Evolutionary conservation across 1,140 invertebrate species (phyloP).

Genomic region (Colletes gigas): DNA sequence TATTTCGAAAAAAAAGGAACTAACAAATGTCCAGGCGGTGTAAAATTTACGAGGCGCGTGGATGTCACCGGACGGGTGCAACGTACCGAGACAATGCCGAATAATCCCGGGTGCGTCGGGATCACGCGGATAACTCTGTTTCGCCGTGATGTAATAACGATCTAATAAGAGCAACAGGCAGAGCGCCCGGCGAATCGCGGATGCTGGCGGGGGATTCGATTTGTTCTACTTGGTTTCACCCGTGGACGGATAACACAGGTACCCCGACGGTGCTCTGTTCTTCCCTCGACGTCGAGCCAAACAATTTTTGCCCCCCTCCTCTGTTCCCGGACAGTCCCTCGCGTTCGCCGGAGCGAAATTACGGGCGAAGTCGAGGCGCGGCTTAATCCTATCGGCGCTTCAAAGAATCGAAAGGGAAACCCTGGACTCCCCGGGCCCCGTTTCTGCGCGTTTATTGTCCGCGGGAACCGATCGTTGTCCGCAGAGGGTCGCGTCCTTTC

Average conservation of each 20-base stretch:
- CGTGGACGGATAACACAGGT: constrained; percentile 39
- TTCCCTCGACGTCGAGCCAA: background rate
- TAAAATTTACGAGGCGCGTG: too few species aligned
- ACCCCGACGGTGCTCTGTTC: background rate
- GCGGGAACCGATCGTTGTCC: background rate
- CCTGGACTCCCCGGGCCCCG: background rate
- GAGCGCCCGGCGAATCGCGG: constrained; percentile 19
- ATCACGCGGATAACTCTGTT: constrained; percentile 32
- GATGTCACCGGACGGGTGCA: background rate
- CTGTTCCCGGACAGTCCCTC: too few species aligned
- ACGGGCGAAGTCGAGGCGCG: background rate
- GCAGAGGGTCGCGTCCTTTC: background rate
- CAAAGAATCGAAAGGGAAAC: background rate
- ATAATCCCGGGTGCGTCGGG: constrained; percentile 35
- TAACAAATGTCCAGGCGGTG: too few species aligned
- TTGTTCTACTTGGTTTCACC: constrained; percentile 50
- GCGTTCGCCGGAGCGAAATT: background rate
- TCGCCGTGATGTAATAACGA: constrained; percentile 48
- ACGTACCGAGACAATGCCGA: constrained; percentile 20
- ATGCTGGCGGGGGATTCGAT: constrained; percentile 41
- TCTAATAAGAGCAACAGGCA: constrained; percentile 55
- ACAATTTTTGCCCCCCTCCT: background rate
- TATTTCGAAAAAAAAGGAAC: too few species aligned
- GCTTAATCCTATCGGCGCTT: background rate
- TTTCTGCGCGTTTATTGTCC: constrained; percentile 14